Percentiles rank a stretch among this genome's conserved stretches.
Conservation (phyloP, 2,797 vertebrate species). For the Hypotaenidia okinawae region DNA sequence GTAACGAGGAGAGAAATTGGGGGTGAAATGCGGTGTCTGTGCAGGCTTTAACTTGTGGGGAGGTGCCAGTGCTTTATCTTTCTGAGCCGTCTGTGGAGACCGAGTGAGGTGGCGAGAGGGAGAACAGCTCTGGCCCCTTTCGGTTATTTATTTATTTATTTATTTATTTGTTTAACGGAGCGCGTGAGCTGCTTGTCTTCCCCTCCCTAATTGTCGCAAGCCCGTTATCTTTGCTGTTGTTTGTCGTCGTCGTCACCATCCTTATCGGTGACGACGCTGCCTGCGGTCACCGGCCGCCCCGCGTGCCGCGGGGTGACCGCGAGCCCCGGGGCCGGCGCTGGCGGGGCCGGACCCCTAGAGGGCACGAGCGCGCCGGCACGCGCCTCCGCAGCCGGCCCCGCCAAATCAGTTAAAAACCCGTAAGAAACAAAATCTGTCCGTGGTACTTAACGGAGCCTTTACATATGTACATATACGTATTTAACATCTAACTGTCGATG, state of each 20-base stretch:
- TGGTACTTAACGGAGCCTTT: slow-evolving; percentile 22
- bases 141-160: too few species aligned
- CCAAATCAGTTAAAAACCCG: rapidly evolving
- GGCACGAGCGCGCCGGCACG: slow-evolving; percentile 1
- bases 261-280: too few species aligned
- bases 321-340: neutral
- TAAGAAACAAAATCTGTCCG: slow-evolving; percentile 20
- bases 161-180: too few species aligned
- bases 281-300: too few species aligned
- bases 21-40: rapidly evolving
- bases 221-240: neutral
- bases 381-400: neutral
- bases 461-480: too few species aligned
- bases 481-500: rapidly evolving
- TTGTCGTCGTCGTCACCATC: too few species aligned
- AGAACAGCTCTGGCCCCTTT: rapidly evolving
- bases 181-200: neutral
- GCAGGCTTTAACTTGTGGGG: neutral
- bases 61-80: neutral
- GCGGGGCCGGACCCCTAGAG: slow-evolving; percentile 38
- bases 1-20: neutral
- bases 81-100: neutral
- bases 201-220: rapidly evolving
- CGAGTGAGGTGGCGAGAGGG: rapidly evolving
- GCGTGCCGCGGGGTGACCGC: too few species aligned